These are phyloP conservation scores for Hypothenemus hampei DNA, from an alignment of 1,140 invertebrate genomes.

Conservation along the genomic window DNA sequence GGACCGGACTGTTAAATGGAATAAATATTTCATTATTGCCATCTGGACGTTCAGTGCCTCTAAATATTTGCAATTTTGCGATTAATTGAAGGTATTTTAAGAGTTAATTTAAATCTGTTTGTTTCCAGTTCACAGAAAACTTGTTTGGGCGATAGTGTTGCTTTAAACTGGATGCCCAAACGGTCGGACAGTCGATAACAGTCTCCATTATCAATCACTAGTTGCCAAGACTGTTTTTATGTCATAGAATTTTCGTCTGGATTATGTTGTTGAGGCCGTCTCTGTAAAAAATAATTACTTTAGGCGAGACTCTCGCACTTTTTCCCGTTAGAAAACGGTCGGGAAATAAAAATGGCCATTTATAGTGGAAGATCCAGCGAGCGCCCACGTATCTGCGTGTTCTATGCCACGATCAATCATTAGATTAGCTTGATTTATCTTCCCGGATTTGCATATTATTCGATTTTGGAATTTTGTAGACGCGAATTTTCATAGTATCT, in stretches of 20 bases:
- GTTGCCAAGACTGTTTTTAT: neutral
- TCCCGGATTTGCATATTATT: slow-evolving; percentile 8
- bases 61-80: neutral
- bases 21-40: neutral
- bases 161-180: neutral
- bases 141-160: neutral
- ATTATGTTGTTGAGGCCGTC: neutral
- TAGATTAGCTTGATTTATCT: slow-evolving; percentile 17
- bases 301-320: slow-evolving; percentile 9
- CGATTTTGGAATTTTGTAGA: neutral
- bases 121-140: neutral
- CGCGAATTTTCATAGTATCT: slow-evolving; percentile 5
- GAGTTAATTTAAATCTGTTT: neutral
- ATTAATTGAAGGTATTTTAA: neutral
- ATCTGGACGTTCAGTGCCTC: neutral
- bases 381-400: slow-evolving; percentile 14
- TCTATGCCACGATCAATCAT: slow-evolving; percentile 13
- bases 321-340: slow-evolving; percentile 10
- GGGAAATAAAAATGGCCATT: neutral
- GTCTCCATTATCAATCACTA: neutral
- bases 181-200: neutral
- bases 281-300: slow-evolving; percentile 13
- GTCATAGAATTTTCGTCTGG: neutral
- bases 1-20: too few relatives aligned
- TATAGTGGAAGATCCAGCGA: slow-evolving; percentile 5